Conservation (phyloP, 1,140 invertebrate genomes). For the Acromyrmex heyeri region DNA sequence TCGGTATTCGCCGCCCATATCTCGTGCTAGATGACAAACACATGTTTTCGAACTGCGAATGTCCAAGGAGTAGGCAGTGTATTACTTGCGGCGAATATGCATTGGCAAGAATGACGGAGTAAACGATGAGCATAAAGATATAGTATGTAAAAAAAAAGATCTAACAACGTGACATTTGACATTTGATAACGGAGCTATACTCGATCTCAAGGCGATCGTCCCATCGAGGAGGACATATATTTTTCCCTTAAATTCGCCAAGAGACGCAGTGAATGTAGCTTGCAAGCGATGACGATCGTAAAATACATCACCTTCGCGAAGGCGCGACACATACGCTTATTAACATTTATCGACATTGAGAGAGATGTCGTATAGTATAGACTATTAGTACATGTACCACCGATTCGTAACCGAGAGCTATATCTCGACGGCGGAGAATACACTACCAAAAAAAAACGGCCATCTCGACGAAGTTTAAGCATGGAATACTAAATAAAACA, state of each 20-base stretch:
- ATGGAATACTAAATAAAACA: not conserved
- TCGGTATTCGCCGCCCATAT: slow-evolving; percentile 56
- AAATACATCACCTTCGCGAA: slow-evolving; percentile 41
- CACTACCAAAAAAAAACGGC: slow-evolving; percentile 14
- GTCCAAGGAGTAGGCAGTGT: slow-evolving; percentile 31
- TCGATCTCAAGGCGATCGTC: not conserved
- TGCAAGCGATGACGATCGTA: slow-evolving; percentile 34
- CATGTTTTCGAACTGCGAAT: not conserved
- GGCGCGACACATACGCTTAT: slow-evolving; percentile 52
- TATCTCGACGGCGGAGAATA: slow-evolving; percentile 1
- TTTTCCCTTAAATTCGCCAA: slow-evolving; percentile 9
- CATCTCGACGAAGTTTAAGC: slow-evolving; percentile 23
- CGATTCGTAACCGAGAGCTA: slow-evolving; percentile 27
- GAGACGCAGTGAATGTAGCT: slow-evolving; percentile 32
- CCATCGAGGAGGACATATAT: not conserved
- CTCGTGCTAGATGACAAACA: slow-evolving; percentile 19
- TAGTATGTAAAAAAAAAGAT: slow-evolving; percentile 20
- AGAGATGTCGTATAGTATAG: slow-evolving; percentile 40
- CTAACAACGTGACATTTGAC: slow-evolving; percentile 29
- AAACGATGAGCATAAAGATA: slow-evolving; percentile 11
- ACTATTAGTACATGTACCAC: slow-evolving; percentile 48
- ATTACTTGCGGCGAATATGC: slow-evolving; percentile 2
- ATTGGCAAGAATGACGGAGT: not conserved
- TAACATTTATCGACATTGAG: slow-evolving; percentile 60
- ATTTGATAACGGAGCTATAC: slow-evolving; percentile 12